Evolutionary conservation across 92 coral and sea anemone genomes (phyloP).

Genomic region (Paragorgia papillata): DNA sequence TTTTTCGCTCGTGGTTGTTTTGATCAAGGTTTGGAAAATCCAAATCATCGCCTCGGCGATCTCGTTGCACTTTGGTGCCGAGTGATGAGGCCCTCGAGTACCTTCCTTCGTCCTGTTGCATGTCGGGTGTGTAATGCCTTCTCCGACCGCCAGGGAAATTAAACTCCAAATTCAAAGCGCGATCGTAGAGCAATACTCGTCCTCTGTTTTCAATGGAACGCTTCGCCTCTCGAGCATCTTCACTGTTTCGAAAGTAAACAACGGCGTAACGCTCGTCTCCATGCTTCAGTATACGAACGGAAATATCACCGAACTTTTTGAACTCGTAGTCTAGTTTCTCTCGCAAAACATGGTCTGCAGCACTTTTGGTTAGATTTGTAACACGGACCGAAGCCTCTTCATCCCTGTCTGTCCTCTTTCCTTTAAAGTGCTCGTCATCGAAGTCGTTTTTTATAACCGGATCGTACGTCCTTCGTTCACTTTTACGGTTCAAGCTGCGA

Average conservation of each 20-base stretch:
- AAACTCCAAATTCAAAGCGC: conserved; percentile 82
- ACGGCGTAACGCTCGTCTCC: conserved; percentile 98
- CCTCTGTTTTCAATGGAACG: conserved; percentile 92
- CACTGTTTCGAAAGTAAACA: conserved; percentile 92
- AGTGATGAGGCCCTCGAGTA: conserved; percentile 78
- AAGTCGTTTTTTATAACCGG: conserved; percentile 91
- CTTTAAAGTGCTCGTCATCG: conserved; percentile 78
- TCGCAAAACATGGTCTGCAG: conserved; percentile 86
- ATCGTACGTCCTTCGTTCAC: conserved; percentile 74
- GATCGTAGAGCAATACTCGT: conserved; percentile 81
- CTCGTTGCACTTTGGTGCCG: conserved; percentile 71
- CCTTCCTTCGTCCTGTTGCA: conserved; percentile 67
- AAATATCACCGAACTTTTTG: conserved; percentile 94
- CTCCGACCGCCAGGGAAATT: conserved; percentile 72
- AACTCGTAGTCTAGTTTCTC: conserved; percentile 95
- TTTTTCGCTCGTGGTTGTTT: conserved; percentile 60
- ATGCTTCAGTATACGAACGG: conserved; percentile 90
- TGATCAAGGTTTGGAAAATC: conserved; percentile 81
- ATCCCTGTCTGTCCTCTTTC: conserved; percentile 83
- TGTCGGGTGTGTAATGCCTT: conserved; percentile 67
- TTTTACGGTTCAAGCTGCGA: conserved; percentile 93
- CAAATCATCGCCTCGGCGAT: conserved; percentile 64
- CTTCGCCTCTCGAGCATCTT: conserved; percentile 92
- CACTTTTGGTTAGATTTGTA: conserved; percentile 80
- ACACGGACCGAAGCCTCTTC: conserved; percentile 90